These are phyloP conservation scores for Stomatorhinus ivindoensis DNA, from an alignment of 2,113 vertebrate species.

Conservation along the genomic window DNA sequence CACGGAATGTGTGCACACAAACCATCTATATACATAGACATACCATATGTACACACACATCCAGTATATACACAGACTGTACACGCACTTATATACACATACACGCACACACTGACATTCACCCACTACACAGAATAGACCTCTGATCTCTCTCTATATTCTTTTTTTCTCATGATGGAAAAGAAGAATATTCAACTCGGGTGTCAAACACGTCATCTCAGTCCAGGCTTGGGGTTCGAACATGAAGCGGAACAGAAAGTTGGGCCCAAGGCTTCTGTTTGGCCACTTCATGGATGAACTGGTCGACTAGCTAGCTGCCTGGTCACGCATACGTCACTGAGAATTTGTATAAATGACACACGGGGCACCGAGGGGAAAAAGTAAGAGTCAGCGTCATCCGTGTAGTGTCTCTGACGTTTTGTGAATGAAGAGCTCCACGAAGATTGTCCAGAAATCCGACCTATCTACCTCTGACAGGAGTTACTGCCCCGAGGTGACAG, in stretches of 20 bases:
- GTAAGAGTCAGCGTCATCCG: slow-evolving; percentile 32
- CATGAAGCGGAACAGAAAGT: slow-evolving; percentile 33
- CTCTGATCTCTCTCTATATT: slow-evolving; percentile 57
- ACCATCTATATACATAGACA: slow-evolving; percentile 63
- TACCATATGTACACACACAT: slow-evolving; percentile 50
- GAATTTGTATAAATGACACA: slow-evolving; percentile 38
- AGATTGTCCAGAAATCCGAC: slow-evolving; percentile 35
- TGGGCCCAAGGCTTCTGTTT: slow-evolving; percentile 36
- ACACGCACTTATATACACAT: slow-evolving; percentile 56
- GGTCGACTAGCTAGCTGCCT: slow-evolving; percentile 26
- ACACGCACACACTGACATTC: slow-evolving; percentile 50
- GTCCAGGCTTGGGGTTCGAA: slow-evolving; percentile 36
- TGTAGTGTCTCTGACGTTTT: slow-evolving; percentile 42
- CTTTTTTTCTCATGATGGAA: slow-evolving; percentile 25
- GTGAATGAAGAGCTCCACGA: slow-evolving; percentile 59
- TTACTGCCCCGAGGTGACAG: slow-evolving; percentile 21
- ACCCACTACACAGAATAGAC: slow-evolving; percentile 49
- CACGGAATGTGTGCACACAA: slow-evolving; percentile 38
- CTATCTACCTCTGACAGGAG: slow-evolving; percentile 29
- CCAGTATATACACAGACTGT: slow-evolving; percentile 60
- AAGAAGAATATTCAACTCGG: slow-evolving; percentile 41
- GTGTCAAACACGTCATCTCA: slow-evolving; percentile 44
- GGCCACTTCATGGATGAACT: slow-evolving; percentile 38
- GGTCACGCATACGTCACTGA: slow-evolving; percentile 33
- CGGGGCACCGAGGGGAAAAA: slow-evolving; percentile 18